phyloP scores from a whole-genome alignment of 2,797 vertebrate genomes.

The Falco naumanni region DNA sequence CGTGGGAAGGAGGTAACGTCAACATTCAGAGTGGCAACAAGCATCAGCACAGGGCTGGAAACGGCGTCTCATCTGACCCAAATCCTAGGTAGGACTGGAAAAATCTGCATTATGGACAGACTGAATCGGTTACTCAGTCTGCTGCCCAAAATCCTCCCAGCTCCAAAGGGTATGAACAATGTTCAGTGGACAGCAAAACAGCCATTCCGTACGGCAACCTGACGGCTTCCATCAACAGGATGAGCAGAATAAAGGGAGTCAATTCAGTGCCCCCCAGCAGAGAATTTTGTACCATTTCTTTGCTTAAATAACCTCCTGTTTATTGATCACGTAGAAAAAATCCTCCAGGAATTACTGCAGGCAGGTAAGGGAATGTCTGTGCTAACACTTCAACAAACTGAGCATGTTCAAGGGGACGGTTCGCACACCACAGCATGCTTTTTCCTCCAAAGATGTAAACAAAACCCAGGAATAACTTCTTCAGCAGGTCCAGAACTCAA shows the following conservation, averaged over 20 bases:
- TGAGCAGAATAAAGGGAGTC: not conserved
- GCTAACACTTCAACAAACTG: not conserved
- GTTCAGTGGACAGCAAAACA: not conserved
- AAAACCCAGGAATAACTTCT: not conserved
- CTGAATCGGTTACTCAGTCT: not conserved
- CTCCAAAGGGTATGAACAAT: not conserved
- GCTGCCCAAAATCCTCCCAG: not conserved
- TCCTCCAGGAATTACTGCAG: not conserved
- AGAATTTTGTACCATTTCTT: not conserved
- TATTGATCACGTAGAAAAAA: not conserved
- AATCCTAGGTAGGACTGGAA: not conserved
- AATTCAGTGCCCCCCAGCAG: not conserved
- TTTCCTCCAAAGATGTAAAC: not conserved
- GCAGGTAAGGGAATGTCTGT: not conserved
- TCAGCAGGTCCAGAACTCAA: not conserved
- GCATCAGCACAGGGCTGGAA: not conserved
- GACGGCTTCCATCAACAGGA: not conserved
- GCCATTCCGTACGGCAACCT: not conserved
- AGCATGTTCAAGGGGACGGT: not conserved
- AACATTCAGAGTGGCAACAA: not conserved
- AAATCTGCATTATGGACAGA: not conserved
- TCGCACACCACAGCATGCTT: not conserved
- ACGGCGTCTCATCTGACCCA: fast-evolving
- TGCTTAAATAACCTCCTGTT: not conserved
- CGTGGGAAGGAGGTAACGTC: not conserved